phyloP scores from a whole-genome alignment of 92 coral and sea anemone species.

The Zoanthus sociatus region DNA sequence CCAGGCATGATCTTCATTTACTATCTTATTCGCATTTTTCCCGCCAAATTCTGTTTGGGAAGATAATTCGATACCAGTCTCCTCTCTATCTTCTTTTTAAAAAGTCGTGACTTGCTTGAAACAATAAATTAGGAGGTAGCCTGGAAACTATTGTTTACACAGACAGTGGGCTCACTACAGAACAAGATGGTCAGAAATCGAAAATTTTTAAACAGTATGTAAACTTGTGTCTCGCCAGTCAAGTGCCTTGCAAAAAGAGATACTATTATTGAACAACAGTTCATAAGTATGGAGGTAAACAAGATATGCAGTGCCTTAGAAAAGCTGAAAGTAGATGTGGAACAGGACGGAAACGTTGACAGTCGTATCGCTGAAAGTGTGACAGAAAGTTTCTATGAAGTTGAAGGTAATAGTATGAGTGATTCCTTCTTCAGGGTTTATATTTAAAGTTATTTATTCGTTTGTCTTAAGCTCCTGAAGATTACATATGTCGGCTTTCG shows the following conservation, averaged over 20 bases:
- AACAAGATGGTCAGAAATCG: not conserved
- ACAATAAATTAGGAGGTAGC: not conserved
- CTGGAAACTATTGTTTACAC: conserved; percentile 20
- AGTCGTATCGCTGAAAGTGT: conserved; percentile 41
- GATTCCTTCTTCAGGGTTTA: too few species aligned
- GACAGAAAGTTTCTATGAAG: conserved; percentile 40
- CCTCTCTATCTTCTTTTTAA: too few species aligned
- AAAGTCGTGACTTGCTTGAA: too few species aligned
- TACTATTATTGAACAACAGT: not conserved
- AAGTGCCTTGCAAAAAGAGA: not conserved
- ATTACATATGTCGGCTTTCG: too few species aligned
- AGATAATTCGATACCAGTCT: too few species aligned
- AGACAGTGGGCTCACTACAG: not conserved
- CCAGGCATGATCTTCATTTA: too few species aligned
- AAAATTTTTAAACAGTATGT: not conserved
- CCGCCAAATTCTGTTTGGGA: too few species aligned
- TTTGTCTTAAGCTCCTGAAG: not conserved
- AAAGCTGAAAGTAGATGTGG: conserved; percentile 27
- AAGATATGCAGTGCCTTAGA: conserved; percentile 37
- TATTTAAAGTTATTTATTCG: not conserved
- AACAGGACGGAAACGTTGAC: conserved; percentile 38
- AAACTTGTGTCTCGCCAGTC: not conserved
- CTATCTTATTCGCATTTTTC: too few species aligned
- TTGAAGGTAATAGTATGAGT: conserved; percentile 10
- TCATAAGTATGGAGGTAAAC: conserved; percentile 37